phyloP scores from a whole-genome alignment of 2,113 vertebrate species.

The Lutjanus erythropterus region DNA sequence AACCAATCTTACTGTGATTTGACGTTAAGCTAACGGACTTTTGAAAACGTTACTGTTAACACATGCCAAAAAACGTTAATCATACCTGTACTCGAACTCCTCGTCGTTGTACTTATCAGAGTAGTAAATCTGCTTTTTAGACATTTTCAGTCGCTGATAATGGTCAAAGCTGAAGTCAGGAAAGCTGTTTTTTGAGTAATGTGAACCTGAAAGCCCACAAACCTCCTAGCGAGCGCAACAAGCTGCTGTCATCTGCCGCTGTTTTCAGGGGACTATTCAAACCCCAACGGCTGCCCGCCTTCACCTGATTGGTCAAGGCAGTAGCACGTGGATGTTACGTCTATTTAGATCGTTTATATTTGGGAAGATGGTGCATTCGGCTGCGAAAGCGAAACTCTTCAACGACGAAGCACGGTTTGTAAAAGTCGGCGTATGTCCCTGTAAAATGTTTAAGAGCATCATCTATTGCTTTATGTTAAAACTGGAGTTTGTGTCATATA shows the following conservation, averaged over 20 bases:
- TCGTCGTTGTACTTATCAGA: conserved; percentile 87
- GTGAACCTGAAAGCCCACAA: background rate
- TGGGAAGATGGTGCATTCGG: background rate
- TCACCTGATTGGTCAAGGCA: conserved; percentile 66
- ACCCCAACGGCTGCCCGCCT: conserved; percentile 73
- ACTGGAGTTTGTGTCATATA: too few species aligned
- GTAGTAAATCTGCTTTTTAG: conserved; percentile 86
- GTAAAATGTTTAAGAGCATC: background rate
- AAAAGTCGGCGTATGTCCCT: rapidly evolving
- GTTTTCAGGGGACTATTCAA: conserved; percentile 73
- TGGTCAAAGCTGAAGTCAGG: background rate
- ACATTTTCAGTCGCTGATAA: conserved; percentile 67
- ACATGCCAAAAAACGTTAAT: background rate
- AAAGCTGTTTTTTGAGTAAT: background rate
- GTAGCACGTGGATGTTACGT: background rate
- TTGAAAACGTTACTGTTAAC: conserved; percentile 8
- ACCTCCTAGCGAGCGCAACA: background rate
- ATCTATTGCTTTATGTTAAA: background rate
- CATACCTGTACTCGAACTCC: conserved; percentile 85
- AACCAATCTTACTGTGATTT: background rate
- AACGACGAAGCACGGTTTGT: background rate
- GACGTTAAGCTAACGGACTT: conserved; percentile 14
- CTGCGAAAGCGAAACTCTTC: background rate
- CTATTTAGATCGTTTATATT: background rate
- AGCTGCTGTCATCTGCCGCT: conserved; percentile 67